These are phyloP conservation scores for Eutrigla gurnardus DNA, from an alignment of 2,797 vertebrate genomes.

Conservation along the genomic window DNA sequence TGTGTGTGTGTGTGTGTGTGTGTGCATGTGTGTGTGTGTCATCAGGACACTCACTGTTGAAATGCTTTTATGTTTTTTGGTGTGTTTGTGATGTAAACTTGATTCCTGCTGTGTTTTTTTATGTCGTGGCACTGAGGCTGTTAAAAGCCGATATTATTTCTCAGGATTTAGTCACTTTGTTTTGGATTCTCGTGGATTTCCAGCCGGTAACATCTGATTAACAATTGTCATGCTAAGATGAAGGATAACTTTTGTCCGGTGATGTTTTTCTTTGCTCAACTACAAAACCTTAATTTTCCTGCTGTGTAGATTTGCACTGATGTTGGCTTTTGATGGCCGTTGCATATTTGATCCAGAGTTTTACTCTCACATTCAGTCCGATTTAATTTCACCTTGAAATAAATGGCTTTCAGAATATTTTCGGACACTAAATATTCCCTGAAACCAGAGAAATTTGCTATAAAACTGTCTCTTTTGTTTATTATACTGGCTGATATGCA, in stretches of 20 bases:
- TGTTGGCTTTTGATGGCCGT: background rate
- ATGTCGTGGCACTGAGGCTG: background rate
- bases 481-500: background rate
- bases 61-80: background rate
- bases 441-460: background rate
- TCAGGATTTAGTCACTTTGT: background rate
- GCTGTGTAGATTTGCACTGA: background rate
- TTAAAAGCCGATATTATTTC: background rate
- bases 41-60: background rate
- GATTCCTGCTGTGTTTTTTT: background rate
- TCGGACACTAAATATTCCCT: background rate
- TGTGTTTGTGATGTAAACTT: background rate
- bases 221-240: background rate
- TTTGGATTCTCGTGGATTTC: background rate
- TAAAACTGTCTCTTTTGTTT: background rate
- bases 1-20: slow-evolving; percentile 28
- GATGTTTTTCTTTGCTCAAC: background rate
- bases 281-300: background rate
- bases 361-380: background rate
- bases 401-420: background rate
- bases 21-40: slow-evolving; percentile 20
- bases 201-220: background rate
- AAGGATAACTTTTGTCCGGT: background rate
- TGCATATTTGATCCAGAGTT: background rate
- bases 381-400: background rate